Percentiles rank a stretch among this genome's conserved stretches.
Evolutionary conservation across 53 echinoderm and acorn worm genomes (phyloP).

Genomic region (Antedon mediterranea): DNA sequence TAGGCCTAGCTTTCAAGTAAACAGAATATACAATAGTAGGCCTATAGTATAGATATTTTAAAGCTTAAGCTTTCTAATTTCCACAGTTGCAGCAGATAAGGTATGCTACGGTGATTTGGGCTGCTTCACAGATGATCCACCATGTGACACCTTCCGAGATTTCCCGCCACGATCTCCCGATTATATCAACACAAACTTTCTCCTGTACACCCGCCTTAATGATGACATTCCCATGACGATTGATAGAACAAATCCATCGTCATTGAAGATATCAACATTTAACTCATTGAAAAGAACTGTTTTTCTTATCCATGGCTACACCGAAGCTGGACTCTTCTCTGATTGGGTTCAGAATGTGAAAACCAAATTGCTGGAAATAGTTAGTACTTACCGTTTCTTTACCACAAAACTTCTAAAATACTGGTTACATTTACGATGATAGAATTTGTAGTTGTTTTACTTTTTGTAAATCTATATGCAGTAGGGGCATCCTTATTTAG

Average conservation of each 20-base stretch:
- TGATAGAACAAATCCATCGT: constrained; percentile 11
- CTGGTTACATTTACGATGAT: too few relatives aligned
- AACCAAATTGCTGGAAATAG: constrained; percentile 35
- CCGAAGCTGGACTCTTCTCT: constrained; percentile 28
- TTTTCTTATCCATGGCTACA: constrained; percentile 50
- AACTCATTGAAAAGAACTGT: constrained; percentile 31
- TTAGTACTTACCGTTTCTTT: too few relatives aligned
- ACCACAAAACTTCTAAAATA: too few relatives aligned
- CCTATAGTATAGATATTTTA: too few relatives aligned
- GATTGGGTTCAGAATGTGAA: constrained; percentile 29
- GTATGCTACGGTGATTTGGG: constrained; percentile 29
- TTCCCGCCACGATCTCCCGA: constrained; percentile 31
- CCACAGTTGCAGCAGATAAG: constrained; percentile 10
- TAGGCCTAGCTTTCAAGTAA: too few relatives aligned
- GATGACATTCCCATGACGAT: constrained; percentile 8
- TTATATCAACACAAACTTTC: constrained; percentile 13
- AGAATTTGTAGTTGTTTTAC: too few relatives aligned
- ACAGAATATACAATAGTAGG: too few relatives aligned
- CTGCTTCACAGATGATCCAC: constrained; percentile 25
- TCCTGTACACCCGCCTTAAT: constrained; percentile 29
- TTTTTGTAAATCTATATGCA: too few relatives aligned
- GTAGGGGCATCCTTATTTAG: too few relatives aligned
- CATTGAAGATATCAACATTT: constrained; percentile 33
- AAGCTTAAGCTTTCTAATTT: not conserved
- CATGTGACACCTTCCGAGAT: constrained; percentile 15